phyloP scores from a whole-genome alignment of 2,888 invertebrate species.

The Rhamnusium bicolor region DNA sequence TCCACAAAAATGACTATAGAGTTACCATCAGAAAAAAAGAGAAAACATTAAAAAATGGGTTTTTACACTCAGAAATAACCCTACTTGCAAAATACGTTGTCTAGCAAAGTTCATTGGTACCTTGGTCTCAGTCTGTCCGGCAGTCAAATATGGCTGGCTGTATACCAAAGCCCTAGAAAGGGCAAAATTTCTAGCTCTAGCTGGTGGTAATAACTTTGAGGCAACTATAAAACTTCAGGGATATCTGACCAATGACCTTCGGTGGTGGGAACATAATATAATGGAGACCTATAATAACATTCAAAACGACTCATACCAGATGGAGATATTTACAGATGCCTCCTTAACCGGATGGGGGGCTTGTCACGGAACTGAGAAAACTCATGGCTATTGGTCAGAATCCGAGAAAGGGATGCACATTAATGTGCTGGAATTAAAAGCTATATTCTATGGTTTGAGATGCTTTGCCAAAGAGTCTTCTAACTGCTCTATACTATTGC shows the following conservation, averaged over 20 bases:
- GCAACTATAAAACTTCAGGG: background rate
- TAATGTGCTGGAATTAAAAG: background rate
- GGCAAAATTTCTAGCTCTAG: constrained; percentile 42
- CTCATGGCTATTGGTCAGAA: constrained; percentile 49
- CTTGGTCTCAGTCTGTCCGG: constrained; percentile 32
- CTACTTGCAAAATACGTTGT: background rate
- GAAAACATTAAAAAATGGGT: background rate
- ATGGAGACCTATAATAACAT: background rate
- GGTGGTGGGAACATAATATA: constrained; percentile 34
- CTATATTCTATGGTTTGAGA: background rate
- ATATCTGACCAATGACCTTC: background rate
- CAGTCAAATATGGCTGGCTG: constrained; percentile 24
- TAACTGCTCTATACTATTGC: background rate
- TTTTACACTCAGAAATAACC: background rate
- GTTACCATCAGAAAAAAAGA: background rate
- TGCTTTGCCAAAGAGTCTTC: background rate
- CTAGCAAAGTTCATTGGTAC: constrained; percentile 31
- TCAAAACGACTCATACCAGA: background rate
- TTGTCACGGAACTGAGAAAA: constrained; percentile 25
- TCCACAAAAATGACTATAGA: too few species aligned
- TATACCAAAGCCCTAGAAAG: constrained; percentile 41
- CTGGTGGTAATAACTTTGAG: constrained; percentile 1
- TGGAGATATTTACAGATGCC: constrained; percentile 45
- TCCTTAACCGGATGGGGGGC: constrained; percentile 51
- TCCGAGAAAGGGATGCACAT: background rate